A percentile compares a stretch with the other conserved stretches of the same genome.
These are phyloP conservation scores for Phalacrocorax pelagicus DNA, from an alignment of 2,113 vertebrate genomes.

Conservation along the genomic window DNA sequence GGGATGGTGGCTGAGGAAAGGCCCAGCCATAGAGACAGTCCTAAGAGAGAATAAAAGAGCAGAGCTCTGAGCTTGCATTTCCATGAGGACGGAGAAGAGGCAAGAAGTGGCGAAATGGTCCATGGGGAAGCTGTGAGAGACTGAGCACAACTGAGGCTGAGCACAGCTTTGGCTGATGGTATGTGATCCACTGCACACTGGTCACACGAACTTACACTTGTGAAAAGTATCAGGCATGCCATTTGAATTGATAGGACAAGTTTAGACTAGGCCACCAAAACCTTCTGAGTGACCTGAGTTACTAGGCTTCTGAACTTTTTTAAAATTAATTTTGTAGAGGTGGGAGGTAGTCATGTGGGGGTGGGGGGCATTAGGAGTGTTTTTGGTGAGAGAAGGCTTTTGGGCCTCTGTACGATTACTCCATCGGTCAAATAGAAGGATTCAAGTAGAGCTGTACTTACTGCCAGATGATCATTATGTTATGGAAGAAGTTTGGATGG, in stretches of 20 bases:
- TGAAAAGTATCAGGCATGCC: neutral
- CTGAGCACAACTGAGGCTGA: neutral
- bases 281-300: neutral
- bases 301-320: neutral
- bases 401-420: neutral
- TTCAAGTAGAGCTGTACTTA: neutral
- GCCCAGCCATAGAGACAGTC: neutral
- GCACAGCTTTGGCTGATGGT: neutral
- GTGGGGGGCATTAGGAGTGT: neutral
- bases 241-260: neutral
- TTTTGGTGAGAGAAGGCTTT: neutral
- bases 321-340: neutral
- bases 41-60: neutral
- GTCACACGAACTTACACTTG: neutral
- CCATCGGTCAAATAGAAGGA: neutral
- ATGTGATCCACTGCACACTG: rapidly evolving
- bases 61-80: neutral
- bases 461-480: neutral
- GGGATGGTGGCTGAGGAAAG: neutral
- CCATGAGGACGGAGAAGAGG: neutral
- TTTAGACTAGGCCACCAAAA: neutral
- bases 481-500: neutral
- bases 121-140: neutral
- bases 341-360: neutral
- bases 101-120: neutral